phyloP scores from a whole-genome alignment of 2,113 vertebrate genomes.

The Sinocyclocheilus anophthalmus region DNA sequence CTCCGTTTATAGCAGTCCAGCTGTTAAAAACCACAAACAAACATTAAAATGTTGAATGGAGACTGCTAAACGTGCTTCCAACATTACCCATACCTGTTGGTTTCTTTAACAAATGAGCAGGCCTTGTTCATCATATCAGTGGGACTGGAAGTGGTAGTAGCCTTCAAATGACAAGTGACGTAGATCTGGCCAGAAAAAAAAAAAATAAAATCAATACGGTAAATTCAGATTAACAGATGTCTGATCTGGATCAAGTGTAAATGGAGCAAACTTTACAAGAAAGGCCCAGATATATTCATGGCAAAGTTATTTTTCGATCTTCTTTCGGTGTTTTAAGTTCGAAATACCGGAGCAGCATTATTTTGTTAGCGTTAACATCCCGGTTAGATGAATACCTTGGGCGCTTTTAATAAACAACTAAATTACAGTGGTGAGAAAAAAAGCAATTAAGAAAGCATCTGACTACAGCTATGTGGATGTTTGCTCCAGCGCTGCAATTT shows the following conservation, averaged over 20 bases:
- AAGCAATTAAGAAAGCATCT: too few relatives aligned
- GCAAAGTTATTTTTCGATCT: too few relatives aligned
- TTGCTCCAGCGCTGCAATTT: too few relatives aligned
- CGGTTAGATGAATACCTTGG: too few relatives aligned
- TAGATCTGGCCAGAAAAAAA: slow-evolving; percentile 58
- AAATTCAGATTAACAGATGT: not conserved
- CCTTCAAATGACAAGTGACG: slow-evolving; percentile 69
- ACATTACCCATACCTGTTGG: slow-evolving; percentile 57
- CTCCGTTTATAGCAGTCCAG: slow-evolving; percentile 71
- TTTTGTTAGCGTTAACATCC: too few relatives aligned
- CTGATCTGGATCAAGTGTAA: not conserved
- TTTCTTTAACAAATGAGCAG: slow-evolving; percentile 66
- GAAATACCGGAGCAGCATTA: too few relatives aligned
- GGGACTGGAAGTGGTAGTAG: slow-evolving; percentile 30
- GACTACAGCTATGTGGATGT: too few relatives aligned
- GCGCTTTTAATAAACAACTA: too few relatives aligned
- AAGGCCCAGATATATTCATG: too few relatives aligned
- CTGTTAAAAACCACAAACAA: slow-evolving; percentile 52
- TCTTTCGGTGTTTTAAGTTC: too few relatives aligned
- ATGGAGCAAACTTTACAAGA: not conserved
- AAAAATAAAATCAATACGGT: not conserved
- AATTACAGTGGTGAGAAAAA: too few relatives aligned
- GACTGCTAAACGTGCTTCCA: not conserved
- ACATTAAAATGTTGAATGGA: too few relatives aligned
- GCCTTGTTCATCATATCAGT: slow-evolving; percentile 64